Evolutionary conservation across 1,140 invertebrate genomes (phyloP).

Genomic region (Tyrophagus putrescentiae): DNA sequence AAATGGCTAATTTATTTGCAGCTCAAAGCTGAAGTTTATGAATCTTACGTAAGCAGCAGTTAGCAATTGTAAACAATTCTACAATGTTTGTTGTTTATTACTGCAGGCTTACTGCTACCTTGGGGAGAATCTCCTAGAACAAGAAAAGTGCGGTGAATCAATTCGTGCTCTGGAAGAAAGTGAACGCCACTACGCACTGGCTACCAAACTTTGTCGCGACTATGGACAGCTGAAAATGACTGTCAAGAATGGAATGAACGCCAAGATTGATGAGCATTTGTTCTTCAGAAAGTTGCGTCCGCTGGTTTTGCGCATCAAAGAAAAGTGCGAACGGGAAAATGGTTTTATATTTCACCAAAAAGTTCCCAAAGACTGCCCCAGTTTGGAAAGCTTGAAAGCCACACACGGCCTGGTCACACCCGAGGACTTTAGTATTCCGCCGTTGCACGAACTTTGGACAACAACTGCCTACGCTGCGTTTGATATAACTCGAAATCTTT

Average conservation of each 20-base stretch:
- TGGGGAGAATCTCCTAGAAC: conserved; percentile 46
- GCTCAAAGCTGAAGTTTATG: conserved; percentile 48
- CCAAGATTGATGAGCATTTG: conserved; percentile 47
- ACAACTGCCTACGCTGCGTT: conserved; percentile 43
- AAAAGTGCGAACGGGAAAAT: conserved; percentile 57
- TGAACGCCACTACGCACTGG: conserved; percentile 36
- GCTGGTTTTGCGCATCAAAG: conserved; percentile 45
- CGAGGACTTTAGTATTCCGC: conserved; percentile 44
- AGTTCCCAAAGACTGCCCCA: conserved; percentile 45
- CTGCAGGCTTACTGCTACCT: conserved; percentile 48
- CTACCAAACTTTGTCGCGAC: conserved; percentile 42
- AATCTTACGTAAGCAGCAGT: conserved; percentile 42
- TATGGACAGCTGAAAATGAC: conserved; percentile 42
- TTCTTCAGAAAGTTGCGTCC: conserved; percentile 49
- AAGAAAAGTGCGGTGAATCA: conserved; percentile 56
- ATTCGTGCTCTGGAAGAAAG: conserved; percentile 49
- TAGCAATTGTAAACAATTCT: neutral
- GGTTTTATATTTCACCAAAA: conserved; percentile 56
- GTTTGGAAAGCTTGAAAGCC: conserved; percentile 47
- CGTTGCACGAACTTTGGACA: conserved; percentile 43
- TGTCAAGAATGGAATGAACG: conserved; percentile 43
- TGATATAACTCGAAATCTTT: conserved; percentile 33
- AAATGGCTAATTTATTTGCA: conserved; percentile 56
- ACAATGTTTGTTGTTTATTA: conserved; percentile 10
- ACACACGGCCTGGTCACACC: conserved; percentile 51